phyloP scores from a whole-genome alignment of 2,113 vertebrate species.

The Crotalus horridus region DNA sequence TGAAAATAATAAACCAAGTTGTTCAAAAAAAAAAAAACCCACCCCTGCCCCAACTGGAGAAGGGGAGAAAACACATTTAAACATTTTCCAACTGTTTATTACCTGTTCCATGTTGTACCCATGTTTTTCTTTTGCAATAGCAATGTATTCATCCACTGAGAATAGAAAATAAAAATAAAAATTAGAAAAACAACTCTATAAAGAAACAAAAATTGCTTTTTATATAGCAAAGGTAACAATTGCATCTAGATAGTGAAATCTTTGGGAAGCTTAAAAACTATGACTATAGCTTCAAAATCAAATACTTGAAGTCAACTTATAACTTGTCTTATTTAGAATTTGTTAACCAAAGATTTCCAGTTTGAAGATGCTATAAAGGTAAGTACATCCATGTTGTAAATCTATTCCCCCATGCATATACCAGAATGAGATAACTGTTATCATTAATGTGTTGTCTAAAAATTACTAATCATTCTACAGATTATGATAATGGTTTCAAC shows the following conservation, averaged over 20 bases:
- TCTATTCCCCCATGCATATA: neutral
- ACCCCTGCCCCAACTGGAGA: neutral
- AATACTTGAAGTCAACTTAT: neutral
- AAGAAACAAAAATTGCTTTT: neutral
- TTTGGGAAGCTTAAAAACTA: neutral
- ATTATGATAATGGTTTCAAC: neutral
- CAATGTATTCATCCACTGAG: slow-evolving; percentile 93
- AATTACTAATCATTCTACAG: neutral
- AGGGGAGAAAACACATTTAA: neutral
- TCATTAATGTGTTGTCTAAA: neutral
- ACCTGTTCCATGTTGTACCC: slow-evolving; percentile 99
- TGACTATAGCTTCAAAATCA: neutral
- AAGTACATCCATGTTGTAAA: neutral
- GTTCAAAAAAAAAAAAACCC: neutral
- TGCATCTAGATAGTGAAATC: neutral
- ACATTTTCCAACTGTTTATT: slow-evolving; percentile 23
- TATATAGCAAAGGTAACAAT: neutral
- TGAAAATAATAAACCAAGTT: neutral
- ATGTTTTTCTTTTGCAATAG: slow-evolving; percentile 94
- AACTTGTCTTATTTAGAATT: neutral
- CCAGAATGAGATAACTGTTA: neutral
- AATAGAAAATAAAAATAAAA: slow-evolving; percentile 55
- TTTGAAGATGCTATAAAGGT: neutral
- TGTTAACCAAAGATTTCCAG: neutral
- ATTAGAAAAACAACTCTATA: slow-evolving; percentile 6